Evolutionary conservation across 2,113 vertebrate species (phyloP), one percentile per base, ranked within the genome.

Genomic region (Datnioides undecimradiatus): DNA sequence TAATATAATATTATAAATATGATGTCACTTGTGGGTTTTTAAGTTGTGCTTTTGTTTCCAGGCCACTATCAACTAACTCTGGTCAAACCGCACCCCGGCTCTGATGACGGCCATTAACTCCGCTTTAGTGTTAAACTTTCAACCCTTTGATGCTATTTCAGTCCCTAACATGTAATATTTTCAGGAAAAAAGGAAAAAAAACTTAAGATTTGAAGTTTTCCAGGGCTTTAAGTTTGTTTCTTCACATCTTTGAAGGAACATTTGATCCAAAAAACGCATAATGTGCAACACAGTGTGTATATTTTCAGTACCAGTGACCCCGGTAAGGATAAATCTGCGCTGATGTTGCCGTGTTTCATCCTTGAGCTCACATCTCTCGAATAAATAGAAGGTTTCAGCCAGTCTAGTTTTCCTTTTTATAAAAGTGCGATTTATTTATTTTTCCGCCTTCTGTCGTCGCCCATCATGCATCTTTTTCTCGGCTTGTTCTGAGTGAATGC

Each of bases 391-490:
- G 10, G 19, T 58, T 76, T 75, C 23, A 59, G 17, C 5, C 73
- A 36, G 33, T 14, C 2, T 11, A n/a, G 40, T 74, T 46, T 67
- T 54, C 16, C 19, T 55, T 8, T 75, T 67, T 45, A 66, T 41
- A 51, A 64, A 69, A 64, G 57, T 52, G 23, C 41, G 66, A 48
- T 55, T 76, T 6, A 49, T 71, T 19, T 34, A 0, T 72, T 51
- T 73, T 59, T 23, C 60, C 27, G 45, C 21, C 19, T 19, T 19
- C 64, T 79, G 57, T 63, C 46, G 1, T n/a, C 40, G 16, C 75
- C 64, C 70, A 70, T 80, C 73, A 63, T 31, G 68, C 68, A 38
- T 43, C 58, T 38, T 36, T 75, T 34, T 6, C 29, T 52, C 63
- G 65, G 68, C 60, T 55, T 38, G 33, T 67, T 80, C 23, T 23